Percentiles rank a stretch among this genome's conserved stretches.
Conservation (phyloP, 1,140 invertebrate species). For the Drosophila repletoides region DNA sequence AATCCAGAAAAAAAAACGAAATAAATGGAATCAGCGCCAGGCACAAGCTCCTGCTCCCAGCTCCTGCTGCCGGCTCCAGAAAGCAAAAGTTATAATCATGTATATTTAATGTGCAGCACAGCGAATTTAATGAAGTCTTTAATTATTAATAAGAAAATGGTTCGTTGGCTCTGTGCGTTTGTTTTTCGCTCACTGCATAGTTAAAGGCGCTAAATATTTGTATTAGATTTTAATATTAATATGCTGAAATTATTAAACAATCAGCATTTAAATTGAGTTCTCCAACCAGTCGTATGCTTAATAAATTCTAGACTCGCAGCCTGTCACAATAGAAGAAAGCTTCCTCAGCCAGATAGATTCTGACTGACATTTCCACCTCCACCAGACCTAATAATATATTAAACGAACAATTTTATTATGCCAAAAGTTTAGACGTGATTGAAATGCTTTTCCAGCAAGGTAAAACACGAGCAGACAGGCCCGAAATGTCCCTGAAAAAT, state of each 20-base stretch:
- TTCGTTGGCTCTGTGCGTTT: neutral
- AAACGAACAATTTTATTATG: constrained; percentile 52
- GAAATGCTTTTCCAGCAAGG: constrained; percentile 70
- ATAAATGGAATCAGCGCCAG: constrained; percentile 26
- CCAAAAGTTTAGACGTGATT: constrained; percentile 71
- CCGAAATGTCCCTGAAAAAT: too few species aligned
- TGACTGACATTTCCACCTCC: constrained; percentile 3
- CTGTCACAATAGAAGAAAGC: neutral
- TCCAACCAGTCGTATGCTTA: constrained; percentile 5
- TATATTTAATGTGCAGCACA: constrained; percentile 62
- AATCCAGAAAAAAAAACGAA: constrained; percentile 33
- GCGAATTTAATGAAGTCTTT: constrained; percentile 59
- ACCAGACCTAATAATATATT: constrained; percentile 15
- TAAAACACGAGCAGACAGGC: constrained; percentile 48
- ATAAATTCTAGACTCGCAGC: too few species aligned
- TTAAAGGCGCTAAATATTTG: constrained; percentile 17
- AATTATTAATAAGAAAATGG: constrained; percentile 37
- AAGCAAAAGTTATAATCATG: constrained; percentile 50
- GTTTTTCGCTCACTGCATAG: constrained; percentile 14
- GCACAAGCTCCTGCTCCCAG: too few species aligned
- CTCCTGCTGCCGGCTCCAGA: neutral
- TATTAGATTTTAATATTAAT: too few species aligned
- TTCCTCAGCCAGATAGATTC: neutral
- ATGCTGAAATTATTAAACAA: too few species aligned
- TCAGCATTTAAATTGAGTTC: constrained; percentile 10